Evolutionary conservation across 2,888 invertebrate species (phyloP).

Genomic region (Polyommatus icarus): DNA sequence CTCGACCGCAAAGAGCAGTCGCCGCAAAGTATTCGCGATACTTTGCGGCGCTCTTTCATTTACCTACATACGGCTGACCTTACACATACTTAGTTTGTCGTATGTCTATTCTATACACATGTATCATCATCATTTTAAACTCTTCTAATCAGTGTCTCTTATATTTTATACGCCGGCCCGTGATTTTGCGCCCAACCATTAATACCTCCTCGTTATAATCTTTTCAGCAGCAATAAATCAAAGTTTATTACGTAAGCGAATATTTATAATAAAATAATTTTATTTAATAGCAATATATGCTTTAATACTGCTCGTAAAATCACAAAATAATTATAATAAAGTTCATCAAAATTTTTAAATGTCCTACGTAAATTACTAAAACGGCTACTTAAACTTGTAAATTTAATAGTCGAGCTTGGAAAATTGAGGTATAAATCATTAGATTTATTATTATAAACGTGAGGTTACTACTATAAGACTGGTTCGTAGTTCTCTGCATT

Average conservation of each 20-base stretch:
- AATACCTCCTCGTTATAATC: neutral
- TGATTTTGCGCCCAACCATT: neutral
- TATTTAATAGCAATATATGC: neutral
- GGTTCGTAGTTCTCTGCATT: too few relatives aligned
- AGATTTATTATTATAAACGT: neutral
- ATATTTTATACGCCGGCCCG: constrained; percentile 2
- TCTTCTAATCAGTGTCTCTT: neutral
- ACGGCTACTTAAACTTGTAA: neutral
- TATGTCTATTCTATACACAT: constrained; percentile 8
- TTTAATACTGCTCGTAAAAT: constrained; percentile 5
- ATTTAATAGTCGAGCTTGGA: neutral
- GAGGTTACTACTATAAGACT: too few relatives aligned
- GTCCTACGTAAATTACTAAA: neutral
- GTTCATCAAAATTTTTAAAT: neutral
- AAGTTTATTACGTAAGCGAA: neutral
- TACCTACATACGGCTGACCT: neutral
- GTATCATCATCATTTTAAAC: constrained; percentile 4
- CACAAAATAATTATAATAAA: neutral
- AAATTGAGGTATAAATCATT: neutral
- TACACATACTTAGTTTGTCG: neutral
- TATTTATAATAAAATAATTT: neutral
- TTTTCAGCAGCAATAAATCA: neutral
- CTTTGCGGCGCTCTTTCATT: neutral
- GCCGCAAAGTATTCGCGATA: neutral
- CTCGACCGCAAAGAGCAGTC: neutral